These are phyloP conservation scores for Atlantisia rogersi DNA, from an alignment of 2,113 vertebrate genomes.

Conservation along the genomic window DNA sequence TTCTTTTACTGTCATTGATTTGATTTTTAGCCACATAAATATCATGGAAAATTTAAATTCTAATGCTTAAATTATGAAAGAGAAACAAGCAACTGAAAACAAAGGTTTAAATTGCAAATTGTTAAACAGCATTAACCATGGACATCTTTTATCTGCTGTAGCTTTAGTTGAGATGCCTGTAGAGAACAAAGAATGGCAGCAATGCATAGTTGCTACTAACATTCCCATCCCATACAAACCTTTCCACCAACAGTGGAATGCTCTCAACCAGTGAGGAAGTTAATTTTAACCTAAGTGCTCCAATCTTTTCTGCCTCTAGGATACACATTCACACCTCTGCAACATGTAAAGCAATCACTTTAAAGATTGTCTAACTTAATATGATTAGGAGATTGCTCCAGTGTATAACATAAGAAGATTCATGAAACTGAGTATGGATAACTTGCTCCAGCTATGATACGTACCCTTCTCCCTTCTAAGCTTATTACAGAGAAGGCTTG, in stretches of 20 bases:
- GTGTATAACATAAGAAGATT: constrained; percentile 43
- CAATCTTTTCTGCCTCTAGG: not conserved
- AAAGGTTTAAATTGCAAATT: not conserved
- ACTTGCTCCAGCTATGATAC: constrained; percentile 27
- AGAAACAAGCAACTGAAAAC: not conserved
- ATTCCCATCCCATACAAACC: not conserved
- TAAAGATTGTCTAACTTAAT: constrained; percentile 45
- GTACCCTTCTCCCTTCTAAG: constrained; percentile 24
- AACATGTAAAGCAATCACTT: constrained; percentile 27
- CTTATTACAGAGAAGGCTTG: constrained; percentile 31
- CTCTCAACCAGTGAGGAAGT: not conserved
- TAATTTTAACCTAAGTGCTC: constrained; percentile 21
- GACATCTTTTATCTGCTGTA: not conserved
- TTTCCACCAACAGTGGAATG: not conserved
- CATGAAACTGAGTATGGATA: constrained; percentile 11
- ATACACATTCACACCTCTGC: not conserved
- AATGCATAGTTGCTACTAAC: not conserved
- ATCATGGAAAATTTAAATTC: not conserved
- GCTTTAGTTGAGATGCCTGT: not conserved
- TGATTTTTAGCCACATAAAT: not conserved
- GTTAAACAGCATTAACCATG: not conserved
- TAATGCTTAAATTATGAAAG: not conserved
- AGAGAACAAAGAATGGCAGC: not conserved
- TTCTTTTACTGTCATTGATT: not conserved
- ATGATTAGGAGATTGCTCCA: constrained; percentile 23